These are phyloP conservation scores for Dendrocincla tyrannina DNA, from an alignment of 2,797 vertebrate species.

Conservation along the genomic window DNA sequence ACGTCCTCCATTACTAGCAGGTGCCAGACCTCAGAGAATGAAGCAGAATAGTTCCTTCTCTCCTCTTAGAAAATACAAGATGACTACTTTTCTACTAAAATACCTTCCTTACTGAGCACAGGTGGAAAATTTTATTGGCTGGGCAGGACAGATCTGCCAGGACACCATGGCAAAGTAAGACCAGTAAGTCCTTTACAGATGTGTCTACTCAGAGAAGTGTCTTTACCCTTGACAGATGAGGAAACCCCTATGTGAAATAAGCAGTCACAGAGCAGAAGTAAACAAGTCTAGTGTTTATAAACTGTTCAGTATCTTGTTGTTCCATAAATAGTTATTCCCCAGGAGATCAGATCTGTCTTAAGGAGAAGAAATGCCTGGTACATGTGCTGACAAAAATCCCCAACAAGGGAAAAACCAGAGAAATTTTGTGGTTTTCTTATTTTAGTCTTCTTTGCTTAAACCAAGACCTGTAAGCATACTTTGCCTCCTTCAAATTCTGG, in stretches of 20 bases:
- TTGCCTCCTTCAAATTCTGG: background rate
- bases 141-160: background rate
- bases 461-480: background rate
- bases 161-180: background rate
- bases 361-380: constrained; percentile 17
- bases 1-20: background rate
- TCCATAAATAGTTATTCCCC: constrained; percentile 41
- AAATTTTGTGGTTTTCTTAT: constrained; percentile 4
- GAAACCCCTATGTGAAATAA: constrained; percentile 33
- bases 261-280: constrained; percentile 28
- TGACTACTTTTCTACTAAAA: background rate
- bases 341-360: background rate
- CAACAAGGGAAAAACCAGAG: background rate
- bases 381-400: background rate
- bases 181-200: background rate
- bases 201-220: background rate
- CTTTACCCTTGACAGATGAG: background rate
- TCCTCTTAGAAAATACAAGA: background rate
- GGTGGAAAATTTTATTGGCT: background rate
- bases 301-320: constrained; percentile 3
- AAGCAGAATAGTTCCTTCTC: background rate
- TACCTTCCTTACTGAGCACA: background rate
- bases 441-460: background rate
- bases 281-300: constrained; percentile 47
- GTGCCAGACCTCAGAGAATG: background rate